Conservation (phyloP, 1,140 invertebrate genomes). For the Magallana angulata region DNA sequence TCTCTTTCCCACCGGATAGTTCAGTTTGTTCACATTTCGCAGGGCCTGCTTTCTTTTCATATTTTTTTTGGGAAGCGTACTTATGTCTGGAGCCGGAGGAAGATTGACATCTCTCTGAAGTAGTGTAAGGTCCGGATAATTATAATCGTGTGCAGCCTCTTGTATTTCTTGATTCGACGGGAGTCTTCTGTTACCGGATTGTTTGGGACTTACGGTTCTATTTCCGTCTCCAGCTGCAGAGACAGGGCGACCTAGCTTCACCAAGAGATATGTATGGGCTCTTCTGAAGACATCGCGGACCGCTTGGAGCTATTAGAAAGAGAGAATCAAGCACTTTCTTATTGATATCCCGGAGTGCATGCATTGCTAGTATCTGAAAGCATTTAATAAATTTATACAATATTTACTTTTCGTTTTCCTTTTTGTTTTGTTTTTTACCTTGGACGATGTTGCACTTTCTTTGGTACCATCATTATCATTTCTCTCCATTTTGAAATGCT, state of each 20-base stretch:
- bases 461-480: no score
- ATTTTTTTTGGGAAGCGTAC: neutral
- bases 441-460: no score
- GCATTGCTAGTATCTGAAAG: no score
- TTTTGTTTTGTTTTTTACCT: no score
- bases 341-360: no score
- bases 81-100: neutral
- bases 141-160: neutral
- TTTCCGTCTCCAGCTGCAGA: neutral
- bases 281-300: neutral
- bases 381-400: no score
- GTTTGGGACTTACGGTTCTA: neutral
- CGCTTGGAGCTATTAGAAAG: neutral
- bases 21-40: neutral
- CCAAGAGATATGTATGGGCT: neutral
- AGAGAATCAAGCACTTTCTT: neutral
- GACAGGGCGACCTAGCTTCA: constrained; percentile 6
- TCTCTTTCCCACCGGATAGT: neutral
- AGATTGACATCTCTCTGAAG: neutral
- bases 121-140: neutral
- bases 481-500: no score
- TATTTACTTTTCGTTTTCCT: no score
- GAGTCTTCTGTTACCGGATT: neutral
- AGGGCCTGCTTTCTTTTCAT: neutral
- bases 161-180: neutral